A percentile compares a stretch with the other conserved stretches of the same genome.
Conservation (phyloP, 2,888 invertebrate genomes). For the Noctua fimbriata region DNA sequence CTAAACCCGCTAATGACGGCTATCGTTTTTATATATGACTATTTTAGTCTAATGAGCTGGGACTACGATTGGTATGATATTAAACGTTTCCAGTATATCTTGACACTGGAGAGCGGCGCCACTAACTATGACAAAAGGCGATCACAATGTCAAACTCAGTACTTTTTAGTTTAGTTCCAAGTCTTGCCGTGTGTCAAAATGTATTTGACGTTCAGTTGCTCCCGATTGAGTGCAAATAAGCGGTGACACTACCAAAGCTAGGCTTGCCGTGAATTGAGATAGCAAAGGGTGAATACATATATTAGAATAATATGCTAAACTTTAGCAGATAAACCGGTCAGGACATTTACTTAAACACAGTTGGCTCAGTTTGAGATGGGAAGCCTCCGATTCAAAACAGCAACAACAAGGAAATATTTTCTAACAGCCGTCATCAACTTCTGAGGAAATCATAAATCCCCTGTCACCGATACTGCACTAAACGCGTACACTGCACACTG, state of each 20-base stretch:
- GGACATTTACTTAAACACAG: neutral
- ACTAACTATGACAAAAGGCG: neutral
- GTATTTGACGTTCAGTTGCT: neutral
- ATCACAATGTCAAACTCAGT: neutral
- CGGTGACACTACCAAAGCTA: conserved; percentile 46
- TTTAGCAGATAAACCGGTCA: conserved; percentile 7
- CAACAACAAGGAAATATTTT: conserved; percentile 54
- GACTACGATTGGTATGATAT: conserved; percentile 32
- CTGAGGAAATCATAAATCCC: conserved; percentile 66
- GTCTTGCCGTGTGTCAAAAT: neutral
- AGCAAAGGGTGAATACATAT: conserved; percentile 28
- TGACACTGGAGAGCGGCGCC: neutral
- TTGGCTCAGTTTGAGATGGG: conserved; percentile 35
- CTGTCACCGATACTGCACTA: conserved; percentile 66
- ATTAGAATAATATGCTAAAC: conserved; percentile 21
- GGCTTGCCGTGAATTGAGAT: conserved; percentile 55
- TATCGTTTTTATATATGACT: conserved; percentile 46
- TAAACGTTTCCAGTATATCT: conserved; percentile 6
- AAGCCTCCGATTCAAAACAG: conserved; percentile 36
- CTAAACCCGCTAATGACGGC: conserved; percentile 16
- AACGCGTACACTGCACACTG: conserved; percentile 54
- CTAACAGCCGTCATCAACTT: conserved; percentile 51
- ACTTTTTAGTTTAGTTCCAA: conserved; percentile 2
- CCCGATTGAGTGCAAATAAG: conserved; percentile 44
- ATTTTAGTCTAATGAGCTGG: conserved; percentile 34